Evolutionary conservation across 2,113 vertebrate genomes (phyloP).

Genomic region (Halichoerus grypus): DNA sequence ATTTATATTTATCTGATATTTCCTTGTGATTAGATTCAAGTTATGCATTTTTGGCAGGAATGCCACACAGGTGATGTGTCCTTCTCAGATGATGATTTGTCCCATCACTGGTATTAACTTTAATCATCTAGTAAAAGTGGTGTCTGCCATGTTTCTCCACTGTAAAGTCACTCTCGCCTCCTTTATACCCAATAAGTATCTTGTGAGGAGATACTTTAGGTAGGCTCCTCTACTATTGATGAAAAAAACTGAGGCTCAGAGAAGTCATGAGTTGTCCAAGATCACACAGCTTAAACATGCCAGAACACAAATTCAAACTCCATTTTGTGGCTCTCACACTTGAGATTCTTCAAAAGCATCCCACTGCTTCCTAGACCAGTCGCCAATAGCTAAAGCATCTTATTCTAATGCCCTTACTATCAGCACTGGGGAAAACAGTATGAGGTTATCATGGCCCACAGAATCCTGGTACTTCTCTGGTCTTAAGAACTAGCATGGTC

Average conservation of each 20-base stretch:
- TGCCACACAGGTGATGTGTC: background rate
- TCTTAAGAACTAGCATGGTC: background rate
- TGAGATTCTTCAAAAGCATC: background rate
- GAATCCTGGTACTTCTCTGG: background rate
- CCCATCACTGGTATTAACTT: background rate
- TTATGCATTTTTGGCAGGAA: background rate
- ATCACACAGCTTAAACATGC: background rate
- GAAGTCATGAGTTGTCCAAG: background rate
- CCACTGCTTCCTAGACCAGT: background rate
- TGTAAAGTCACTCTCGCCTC: background rate
- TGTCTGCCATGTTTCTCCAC: background rate
- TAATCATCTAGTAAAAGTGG: background rate
- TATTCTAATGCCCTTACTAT: background rate
- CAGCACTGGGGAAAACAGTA: background rate
- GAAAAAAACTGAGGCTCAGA: background rate
- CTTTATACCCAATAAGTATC: background rate
- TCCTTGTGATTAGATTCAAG: background rate
- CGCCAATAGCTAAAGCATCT: background rate
- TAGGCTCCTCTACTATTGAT: background rate
- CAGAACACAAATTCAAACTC: constrained; percentile 13
- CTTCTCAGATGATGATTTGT: background rate
- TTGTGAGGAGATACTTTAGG: background rate
- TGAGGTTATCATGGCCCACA: background rate
- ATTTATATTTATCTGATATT: background rate
- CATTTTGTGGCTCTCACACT: background rate